phyloP scores from a whole-genome alignment of 1,140 invertebrate genomes.

The Penaeus japonicus region DNA sequence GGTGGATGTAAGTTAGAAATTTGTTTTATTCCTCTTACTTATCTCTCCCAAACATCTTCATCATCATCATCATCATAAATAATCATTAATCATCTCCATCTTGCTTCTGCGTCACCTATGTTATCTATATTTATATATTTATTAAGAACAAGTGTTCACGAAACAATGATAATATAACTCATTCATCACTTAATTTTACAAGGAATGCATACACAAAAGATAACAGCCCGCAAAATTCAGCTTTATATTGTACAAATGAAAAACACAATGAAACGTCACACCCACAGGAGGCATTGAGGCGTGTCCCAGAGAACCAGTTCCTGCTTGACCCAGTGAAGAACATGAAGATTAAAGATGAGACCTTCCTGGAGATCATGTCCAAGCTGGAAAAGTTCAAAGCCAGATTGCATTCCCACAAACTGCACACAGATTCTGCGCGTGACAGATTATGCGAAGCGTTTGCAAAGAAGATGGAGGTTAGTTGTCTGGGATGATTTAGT shows the following conservation, averaged over 20 bases:
- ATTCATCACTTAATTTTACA: too few species aligned
- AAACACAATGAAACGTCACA: neutral
- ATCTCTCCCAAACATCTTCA: neutral
- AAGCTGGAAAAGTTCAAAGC: conserved; percentile 85
- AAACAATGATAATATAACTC: neutral
- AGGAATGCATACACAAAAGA: too few species aligned
- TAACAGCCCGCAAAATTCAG: too few species aligned
- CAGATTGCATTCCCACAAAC: conserved; percentile 81
- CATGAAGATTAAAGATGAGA: conserved; percentile 91
- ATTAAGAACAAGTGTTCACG: neutral
- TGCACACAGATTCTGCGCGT: conserved; percentile 80
- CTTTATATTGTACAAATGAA: too few species aligned
- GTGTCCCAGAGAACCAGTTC: conserved; percentile 86
- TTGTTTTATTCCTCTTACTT: neutral
- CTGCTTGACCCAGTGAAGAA: conserved; percentile 92
- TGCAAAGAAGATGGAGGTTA: conserved; percentile 76
- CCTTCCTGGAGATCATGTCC: conserved; percentile 81
- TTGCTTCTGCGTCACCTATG: neutral
- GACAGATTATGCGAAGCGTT: conserved; percentile 78
- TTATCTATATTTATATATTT: neutral
- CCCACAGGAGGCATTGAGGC: conserved; percentile 81
- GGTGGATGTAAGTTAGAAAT: conserved; percentile 69
- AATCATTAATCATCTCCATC: too few species aligned
- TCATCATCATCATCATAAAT: too few species aligned
- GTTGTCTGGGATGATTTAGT: conserved; percentile 10